These are phyloP conservation scores for Drosophila monieri DNA, from an alignment of 2,888 invertebrate species.

Conservation along the genomic window DNA sequence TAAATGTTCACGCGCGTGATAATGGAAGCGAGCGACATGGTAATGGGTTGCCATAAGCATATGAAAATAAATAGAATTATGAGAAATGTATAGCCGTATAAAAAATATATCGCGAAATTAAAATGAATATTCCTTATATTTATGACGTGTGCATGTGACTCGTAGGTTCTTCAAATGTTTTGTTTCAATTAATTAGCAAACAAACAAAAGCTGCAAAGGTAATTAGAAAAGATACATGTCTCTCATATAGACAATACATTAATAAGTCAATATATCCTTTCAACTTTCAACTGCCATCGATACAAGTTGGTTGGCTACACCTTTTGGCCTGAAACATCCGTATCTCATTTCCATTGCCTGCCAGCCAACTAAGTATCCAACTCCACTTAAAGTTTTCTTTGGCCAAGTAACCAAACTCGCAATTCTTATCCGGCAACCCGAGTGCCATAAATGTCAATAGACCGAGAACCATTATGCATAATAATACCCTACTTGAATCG, in stretches of 20 bases:
- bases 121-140: neutral
- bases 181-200: slow-evolving; percentile 21
- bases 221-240: slow-evolving; percentile 1
- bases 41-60: slow-evolving; percentile 40
- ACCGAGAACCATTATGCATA: slow-evolving; percentile 75
- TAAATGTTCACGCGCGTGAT: slow-evolving; percentile 56
- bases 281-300: neutral
- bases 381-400: slow-evolving; percentile 55
- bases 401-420: slow-evolving; percentile 29
- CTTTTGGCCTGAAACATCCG: slow-evolving; percentile 21
- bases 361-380: slow-evolving; percentile 49
- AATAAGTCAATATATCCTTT: neutral
- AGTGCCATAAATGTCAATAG: slow-evolving; percentile 76
- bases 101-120: neutral
- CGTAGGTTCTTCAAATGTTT: slow-evolving; percentile 4
- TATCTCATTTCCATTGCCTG: slow-evolving; percentile 53
- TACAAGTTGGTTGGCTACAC: neutral
- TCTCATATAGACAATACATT: no score
- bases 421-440: slow-evolving; percentile 24
- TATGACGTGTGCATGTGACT: neutral
- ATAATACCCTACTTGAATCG: slow-evolving; percentile 45
- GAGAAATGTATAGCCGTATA: slow-evolving; percentile 6
- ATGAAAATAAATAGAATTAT: slow-evolving; percentile 56
- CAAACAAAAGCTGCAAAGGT: slow-evolving; percentile 1
- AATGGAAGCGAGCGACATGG: slow-evolving; percentile 15